Evolutionary conservation across 2,888 invertebrate genomes (phyloP).

Genomic region (Euphydryas editha): DNA sequence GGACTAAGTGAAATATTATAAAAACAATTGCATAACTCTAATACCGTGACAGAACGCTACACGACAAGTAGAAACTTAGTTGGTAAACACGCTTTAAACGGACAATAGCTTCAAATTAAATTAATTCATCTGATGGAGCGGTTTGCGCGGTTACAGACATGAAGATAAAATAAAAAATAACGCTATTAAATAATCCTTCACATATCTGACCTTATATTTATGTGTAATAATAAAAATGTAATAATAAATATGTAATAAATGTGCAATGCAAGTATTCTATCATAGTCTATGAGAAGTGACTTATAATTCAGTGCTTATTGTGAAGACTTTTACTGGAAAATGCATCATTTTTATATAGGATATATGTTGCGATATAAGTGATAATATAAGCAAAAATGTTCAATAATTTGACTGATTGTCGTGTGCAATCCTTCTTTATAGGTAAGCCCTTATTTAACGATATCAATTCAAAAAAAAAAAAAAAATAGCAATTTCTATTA

Average conservation of each 20-base stretch:
- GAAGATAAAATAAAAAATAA: conserved; percentile 7
- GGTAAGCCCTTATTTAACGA: conserved; percentile 28
- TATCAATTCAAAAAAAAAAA: conserved; percentile 9
- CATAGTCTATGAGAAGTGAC: background rate
- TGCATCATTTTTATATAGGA: conserved; percentile 1
- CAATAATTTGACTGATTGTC: conserved; percentile 20
- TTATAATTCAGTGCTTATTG: conserved; percentile 4
- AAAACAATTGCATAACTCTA: conserved; percentile 45
- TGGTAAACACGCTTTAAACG: conserved; percentile 34
- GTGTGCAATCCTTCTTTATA: conserved; percentile 35
- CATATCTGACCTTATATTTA: conserved; percentile 15
- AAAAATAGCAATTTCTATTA: conserved; percentile 14
- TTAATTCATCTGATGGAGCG: conserved; percentile 24
- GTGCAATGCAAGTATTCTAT: background rate
- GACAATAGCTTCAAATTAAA: conserved; percentile 27
- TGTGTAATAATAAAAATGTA: conserved; percentile 28
- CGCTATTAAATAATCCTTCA: conserved; percentile 15
- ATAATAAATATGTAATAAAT: background rate
- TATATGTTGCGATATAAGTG: conserved; percentile 2
- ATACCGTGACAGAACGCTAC: conserved; percentile 27
- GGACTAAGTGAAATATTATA: conserved; percentile 34
- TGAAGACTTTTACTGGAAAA: conserved; percentile 16
- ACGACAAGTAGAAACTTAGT: conserved; percentile 29
- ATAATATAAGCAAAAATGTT: conserved; percentile 5
- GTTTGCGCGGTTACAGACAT: conserved; percentile 18